phyloP scores from a whole-genome alignment of 2,797 vertebrate genomes.

The Coracias cyanogaster region DNA sequence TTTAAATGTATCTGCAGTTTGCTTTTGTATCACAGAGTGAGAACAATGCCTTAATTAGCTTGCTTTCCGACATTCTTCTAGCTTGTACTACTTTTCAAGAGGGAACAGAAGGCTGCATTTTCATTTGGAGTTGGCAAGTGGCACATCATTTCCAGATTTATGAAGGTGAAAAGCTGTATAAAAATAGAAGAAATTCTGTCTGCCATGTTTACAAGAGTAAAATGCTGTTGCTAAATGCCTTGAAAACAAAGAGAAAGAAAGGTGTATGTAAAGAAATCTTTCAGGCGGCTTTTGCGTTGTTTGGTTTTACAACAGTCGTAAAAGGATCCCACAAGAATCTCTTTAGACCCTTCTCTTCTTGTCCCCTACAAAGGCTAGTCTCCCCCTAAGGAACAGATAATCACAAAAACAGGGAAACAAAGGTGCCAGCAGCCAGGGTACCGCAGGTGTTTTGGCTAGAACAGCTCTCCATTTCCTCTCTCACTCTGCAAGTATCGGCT shows the following conservation, averaged over 20 bases:
- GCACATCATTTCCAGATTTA: neutral
- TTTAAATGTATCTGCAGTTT: conserved; percentile 8
- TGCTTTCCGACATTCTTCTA: neutral
- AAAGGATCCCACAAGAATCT: neutral
- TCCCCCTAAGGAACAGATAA: neutral
- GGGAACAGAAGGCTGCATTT: neutral
- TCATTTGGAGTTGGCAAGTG: conserved; percentile 15
- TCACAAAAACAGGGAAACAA: neutral
- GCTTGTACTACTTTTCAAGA: neutral
- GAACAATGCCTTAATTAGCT: neutral
- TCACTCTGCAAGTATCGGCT: neutral
- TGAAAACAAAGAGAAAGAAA: neutral
- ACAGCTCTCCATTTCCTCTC: neutral
- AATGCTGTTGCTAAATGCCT: neutral
- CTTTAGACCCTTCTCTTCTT: neutral
- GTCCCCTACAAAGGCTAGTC: neutral
- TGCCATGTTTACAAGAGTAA: neutral
- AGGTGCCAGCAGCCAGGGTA: neutral
- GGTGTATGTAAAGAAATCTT: neutral
- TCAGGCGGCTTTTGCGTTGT: neutral
- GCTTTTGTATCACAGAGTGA: neutral
- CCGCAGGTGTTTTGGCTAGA: neutral
- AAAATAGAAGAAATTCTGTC: neutral
- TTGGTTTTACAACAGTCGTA: neutral
- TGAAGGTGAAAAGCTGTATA: neutral